These are phyloP conservation scores for Catotricha subobsoleta DNA, from an alignment of 2,888 invertebrate genomes.

Conservation along the genomic window DNA sequence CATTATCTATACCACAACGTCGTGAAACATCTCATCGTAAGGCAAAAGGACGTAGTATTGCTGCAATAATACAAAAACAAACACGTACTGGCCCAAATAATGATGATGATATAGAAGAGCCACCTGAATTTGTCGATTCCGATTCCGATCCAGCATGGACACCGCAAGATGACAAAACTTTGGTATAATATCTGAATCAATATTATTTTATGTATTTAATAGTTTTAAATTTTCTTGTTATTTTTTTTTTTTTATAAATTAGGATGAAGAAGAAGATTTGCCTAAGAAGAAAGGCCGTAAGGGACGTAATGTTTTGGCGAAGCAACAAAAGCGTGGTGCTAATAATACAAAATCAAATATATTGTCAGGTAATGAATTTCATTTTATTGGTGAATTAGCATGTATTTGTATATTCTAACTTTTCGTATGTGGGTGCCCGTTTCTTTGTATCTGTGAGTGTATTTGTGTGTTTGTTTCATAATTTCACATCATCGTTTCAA, in stretches of 20 bases:
- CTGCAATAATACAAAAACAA: slow-evolving; percentile 31
- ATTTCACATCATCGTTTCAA: too few species aligned
- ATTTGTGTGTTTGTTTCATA: too few species aligned
- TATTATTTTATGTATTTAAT: slow-evolving; percentile 4
- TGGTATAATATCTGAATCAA: slow-evolving; percentile 4
- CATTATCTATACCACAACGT: slow-evolving; percentile 33
- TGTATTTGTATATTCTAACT: too few species aligned
- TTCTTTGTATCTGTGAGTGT: too few species aligned
- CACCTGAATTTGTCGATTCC: slow-evolving; percentile 40
- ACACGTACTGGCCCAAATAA: slow-evolving; percentile 20
- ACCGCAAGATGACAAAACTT: slow-evolving; percentile 37
- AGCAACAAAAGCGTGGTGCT: slow-evolving; percentile 8
- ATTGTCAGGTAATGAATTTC: slow-evolving; percentile 13
- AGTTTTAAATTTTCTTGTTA: slow-evolving; percentile 4
- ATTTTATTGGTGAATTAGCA: too few species aligned
- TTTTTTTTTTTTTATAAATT: slow-evolving; percentile 1
- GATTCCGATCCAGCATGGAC: slow-evolving; percentile 62
- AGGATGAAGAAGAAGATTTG: slow-evolving; percentile 11
- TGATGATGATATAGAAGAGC: slow-evolving; percentile 38
- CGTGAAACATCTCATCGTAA: slow-evolving; percentile 44
- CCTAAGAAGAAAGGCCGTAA: slow-evolving; percentile 8
- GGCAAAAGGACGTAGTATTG: slow-evolving; percentile 45
- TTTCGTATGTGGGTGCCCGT: too few species aligned
- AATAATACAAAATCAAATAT: slow-evolving; percentile 16
- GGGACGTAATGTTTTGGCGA: slow-evolving; percentile 8